Percentiles rank a stretch among this genome's conserved stretches.
These are phyloP conservation scores for Cylloceria caligata DNA, from an alignment of 2,888 invertebrate genomes.

Conservation along the genomic window DNA sequence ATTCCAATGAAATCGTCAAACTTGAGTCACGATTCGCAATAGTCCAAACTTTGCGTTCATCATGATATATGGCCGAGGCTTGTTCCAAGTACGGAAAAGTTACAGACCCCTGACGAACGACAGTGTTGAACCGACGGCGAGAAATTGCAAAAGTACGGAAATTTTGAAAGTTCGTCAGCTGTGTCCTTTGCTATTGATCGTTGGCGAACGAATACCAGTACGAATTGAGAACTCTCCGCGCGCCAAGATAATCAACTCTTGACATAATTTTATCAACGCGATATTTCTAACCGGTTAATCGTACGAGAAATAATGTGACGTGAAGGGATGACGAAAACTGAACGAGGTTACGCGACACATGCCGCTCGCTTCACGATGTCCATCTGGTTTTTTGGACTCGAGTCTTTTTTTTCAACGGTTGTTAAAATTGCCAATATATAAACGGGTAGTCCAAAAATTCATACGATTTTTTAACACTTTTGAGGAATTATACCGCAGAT, in stretches of 20 bases:
- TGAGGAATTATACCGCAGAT: background rate
- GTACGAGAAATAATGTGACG: conserved; percentile 52
- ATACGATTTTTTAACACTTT: background rate
- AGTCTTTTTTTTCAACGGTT: conserved; percentile 56
- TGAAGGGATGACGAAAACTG: conserved; percentile 44
- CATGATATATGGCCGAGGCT: conserved; percentile 55
- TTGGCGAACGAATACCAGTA: conserved; percentile 29
- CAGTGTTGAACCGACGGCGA: conserved; percentile 48
- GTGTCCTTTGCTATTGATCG: conserved; percentile 56
- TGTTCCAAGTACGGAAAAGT: conserved; percentile 54
- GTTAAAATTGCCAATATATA: background rate
- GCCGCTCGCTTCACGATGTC: conserved; percentile 35
- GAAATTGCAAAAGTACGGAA: conserved; percentile 58
- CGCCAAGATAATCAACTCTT: conserved; percentile 18
- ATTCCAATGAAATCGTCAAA: conserved; percentile 64
- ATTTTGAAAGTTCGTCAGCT: conserved; percentile 65
- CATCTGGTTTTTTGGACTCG: background rate
- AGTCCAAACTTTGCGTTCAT: conserved; percentile 64
- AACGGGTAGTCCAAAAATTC: background rate
- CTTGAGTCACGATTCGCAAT: conserved; percentile 65
- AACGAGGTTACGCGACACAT: conserved; percentile 58
- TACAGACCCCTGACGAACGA: conserved; percentile 63
- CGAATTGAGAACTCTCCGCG: conserved; percentile 44
- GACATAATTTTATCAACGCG: conserved; percentile 61
- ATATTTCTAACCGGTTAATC: conserved; percentile 45